A percentile compares a stretch with the other conserved stretches of the same genome.
phyloP scores from a whole-genome alignment of 2,888 invertebrate species.

The Tribolium freemani region DNA sequence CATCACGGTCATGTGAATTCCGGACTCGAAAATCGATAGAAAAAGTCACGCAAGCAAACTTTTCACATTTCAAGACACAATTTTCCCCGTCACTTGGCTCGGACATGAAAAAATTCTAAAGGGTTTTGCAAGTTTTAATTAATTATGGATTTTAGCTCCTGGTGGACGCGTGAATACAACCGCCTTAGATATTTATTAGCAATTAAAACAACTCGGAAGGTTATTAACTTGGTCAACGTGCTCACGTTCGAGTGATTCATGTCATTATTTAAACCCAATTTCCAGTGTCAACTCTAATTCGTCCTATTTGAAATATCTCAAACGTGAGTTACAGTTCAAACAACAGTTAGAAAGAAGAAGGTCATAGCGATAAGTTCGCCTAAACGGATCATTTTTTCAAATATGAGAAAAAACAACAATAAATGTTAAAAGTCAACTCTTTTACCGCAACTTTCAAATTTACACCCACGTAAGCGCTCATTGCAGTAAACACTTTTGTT shows the following conservation, averaged over 20 bases:
- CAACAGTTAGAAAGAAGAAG: neutral
- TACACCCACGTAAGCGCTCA: conserved; percentile 34
- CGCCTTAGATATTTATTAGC: conserved; percentile 1
- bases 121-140: conserved; percentile 6
- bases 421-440: conserved; percentile 40
- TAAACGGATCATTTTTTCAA: neutral
- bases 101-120: conserved; percentile 10
- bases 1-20: conserved; percentile 24
- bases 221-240: conserved; percentile 7
- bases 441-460: conserved; percentile 39
- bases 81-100: conserved; percentile 21
- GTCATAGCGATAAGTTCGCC: neutral
- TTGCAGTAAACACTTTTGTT: conserved; percentile 11
- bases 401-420: conserved; percentile 12
- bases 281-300: neutral
- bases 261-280: neutral
- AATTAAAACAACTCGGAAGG: conserved; percentile 14
- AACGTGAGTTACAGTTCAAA: neutral
- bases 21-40: conserved; percentile 19
- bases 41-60: conserved; percentile 31
- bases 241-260: neutral
- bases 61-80: conserved; percentile 22
- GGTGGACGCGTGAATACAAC: neutral
- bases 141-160: conserved; percentile 8
- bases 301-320: neutral